phyloP scores from a whole-genome alignment of 1,140 invertebrate species.

The Nasonia giraulti region DNA sequence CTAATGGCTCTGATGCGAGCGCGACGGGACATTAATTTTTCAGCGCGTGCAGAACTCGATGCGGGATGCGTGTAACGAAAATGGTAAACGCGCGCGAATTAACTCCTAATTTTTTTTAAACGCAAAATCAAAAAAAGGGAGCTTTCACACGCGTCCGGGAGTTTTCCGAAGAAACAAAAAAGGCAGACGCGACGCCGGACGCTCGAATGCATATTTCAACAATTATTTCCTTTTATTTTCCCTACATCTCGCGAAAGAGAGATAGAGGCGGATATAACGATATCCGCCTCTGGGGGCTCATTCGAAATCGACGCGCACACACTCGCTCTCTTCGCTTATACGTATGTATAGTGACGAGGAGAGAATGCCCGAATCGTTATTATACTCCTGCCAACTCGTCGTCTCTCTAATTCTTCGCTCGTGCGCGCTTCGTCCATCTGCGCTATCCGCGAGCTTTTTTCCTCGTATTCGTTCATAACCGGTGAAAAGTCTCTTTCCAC shows the following conservation, averaged over 20 bases:
- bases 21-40: constrained; percentile 1
- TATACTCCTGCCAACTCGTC: constrained; percentile 2
- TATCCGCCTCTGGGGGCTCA: constrained; percentile 13
- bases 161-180: not conserved
- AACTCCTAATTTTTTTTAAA: not conserved
- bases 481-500: no score
- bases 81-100: not conserved
- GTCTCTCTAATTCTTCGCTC: constrained; percentile 2
- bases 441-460: not conserved
- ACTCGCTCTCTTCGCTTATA: not conserved
- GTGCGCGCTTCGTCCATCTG: not conserved
- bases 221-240: constrained; percentile 33
- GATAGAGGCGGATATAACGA: not conserved
- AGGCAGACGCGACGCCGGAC: no score
- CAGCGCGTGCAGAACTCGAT: not conserved
- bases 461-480: not conserved
- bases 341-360: constrained; percentile 6
- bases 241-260: not conserved
- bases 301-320: constrained; percentile 21
- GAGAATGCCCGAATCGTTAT: not conserved
- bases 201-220: constrained; percentile 32
- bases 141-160: no score
- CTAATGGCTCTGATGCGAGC: not conserved
- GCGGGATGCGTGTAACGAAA: no score
- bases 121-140: no score